These are phyloP conservation scores for Mallotus villosus DNA, from an alignment of 2,797 vertebrate genomes.

Conservation along the genomic window DNA sequence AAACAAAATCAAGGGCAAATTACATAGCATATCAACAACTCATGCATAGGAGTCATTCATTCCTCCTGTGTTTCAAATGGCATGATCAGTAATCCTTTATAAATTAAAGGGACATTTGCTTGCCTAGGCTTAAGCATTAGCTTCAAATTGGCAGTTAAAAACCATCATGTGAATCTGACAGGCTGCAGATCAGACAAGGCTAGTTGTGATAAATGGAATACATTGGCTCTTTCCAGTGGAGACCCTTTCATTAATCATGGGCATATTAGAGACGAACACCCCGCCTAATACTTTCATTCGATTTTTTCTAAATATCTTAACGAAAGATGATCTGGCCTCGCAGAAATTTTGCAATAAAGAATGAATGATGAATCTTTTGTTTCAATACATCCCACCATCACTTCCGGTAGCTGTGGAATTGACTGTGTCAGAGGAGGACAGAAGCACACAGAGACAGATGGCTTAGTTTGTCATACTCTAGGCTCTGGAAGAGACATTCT, in stretches of 20 bases:
- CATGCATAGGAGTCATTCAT: neutral
- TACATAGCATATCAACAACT: neutral
- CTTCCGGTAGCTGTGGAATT: conserved; percentile 40
- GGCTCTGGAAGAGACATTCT: conserved; percentile 52
- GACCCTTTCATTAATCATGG: conserved; percentile 40
- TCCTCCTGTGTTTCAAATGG: conserved; percentile 25
- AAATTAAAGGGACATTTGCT: conserved; percentile 36
- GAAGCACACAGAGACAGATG: conserved; percentile 61
- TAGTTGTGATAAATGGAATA: conserved; percentile 34
- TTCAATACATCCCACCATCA: conserved; percentile 42
- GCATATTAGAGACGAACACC: conserved; percentile 31
- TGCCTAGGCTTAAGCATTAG: conserved; percentile 34
- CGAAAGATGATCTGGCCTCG: conserved; percentile 40
- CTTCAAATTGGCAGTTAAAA: conserved; percentile 44
- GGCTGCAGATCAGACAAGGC: conserved; percentile 40
- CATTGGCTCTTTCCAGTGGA: conserved; percentile 23
- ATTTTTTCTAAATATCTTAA: conserved; percentile 33
- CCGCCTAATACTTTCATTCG: conserved; percentile 25
- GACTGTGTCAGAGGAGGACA: conserved; percentile 47
- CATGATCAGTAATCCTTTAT: conserved; percentile 40
- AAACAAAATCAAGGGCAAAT: neutral
- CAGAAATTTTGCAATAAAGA: conserved; percentile 32
- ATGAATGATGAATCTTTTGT: conserved; percentile 27
- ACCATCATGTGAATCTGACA: conserved; percentile 30
- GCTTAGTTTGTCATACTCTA: conserved; percentile 65